Conservation (phyloP, 2,797 vertebrate species). For the Garrulus glandarius region DNA sequence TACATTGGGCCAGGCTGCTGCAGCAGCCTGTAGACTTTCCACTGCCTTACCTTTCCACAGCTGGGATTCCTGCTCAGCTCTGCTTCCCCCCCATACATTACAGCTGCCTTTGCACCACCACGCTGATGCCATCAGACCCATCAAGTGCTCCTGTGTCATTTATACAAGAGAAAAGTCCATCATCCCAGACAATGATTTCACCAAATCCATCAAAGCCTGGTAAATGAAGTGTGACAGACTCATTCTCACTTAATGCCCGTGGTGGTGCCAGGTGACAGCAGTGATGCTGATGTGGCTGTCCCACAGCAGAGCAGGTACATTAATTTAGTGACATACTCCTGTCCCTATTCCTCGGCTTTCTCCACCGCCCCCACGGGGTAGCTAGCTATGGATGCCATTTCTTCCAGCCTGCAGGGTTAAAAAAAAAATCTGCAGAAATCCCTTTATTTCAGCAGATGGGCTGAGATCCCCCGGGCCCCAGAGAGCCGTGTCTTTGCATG, state of each 20-base stretch:
- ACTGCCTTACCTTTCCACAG: background rate
- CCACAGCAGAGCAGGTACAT: constrained; percentile 11
- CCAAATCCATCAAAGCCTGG: constrained; percentile 36
- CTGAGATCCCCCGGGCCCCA: background rate
- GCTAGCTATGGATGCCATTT: background rate
- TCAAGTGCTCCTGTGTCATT: background rate
- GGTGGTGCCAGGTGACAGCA: constrained; percentile 38
- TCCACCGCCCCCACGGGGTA: accelerated
- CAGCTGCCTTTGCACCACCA: background rate
- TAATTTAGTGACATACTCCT: constrained; percentile 35
- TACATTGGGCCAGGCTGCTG: accelerated
- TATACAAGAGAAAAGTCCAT: background rate
- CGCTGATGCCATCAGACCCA: background rate
- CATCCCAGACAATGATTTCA: constrained; percentile 7
- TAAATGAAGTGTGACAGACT: constrained; percentile 61
- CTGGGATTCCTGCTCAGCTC: background rate
- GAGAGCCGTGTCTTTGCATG: background rate
- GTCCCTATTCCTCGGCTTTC: background rate
- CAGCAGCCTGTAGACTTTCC: background rate
- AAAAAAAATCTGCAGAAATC: background rate
- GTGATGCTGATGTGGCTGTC: constrained; percentile 19
- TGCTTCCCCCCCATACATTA: background rate
- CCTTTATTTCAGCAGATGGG: constrained; percentile 30
- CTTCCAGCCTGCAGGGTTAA: background rate
- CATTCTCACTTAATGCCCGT: background rate